Evolutionary conservation across 1,140 invertebrate species (phyloP).

Genomic region (Ditylenchus dipsaci): DNA sequence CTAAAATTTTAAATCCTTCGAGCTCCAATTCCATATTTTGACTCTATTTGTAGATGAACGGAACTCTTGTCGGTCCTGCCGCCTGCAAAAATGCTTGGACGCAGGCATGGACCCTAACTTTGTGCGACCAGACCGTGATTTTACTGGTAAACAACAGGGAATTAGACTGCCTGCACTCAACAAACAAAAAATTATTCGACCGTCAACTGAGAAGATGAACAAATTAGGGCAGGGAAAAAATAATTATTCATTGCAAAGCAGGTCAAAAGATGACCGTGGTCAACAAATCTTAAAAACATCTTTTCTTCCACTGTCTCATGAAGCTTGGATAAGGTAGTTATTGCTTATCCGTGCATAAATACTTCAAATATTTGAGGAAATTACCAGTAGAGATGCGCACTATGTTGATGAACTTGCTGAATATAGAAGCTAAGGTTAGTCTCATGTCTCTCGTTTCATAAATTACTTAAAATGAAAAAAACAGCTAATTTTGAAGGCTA

Average conservation of each 20-base stretch:
- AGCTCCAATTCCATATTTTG: background rate
- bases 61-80: slow-evolving; percentile 45
- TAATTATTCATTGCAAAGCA: no score
- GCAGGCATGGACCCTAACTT: slow-evolving; percentile 54
- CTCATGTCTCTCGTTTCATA: background rate
- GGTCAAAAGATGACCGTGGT: no score
- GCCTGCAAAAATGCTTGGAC: slow-evolving; percentile 51
- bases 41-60: slow-evolving; percentile 32
- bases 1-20: background rate
- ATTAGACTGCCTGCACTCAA: background rate
- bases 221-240: background rate
- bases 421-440: slow-evolving; percentile 54
- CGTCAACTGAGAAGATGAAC: background rate
- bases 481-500: background rate
- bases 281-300: no score
- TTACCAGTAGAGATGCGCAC: slow-evolving; percentile 56
- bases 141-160: slow-evolving; percentile 38
- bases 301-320: background rate
- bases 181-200: slow-evolving; percentile 19
- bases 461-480: background rate
- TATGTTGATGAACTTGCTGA: slow-evolving; percentile 52
- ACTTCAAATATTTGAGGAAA: background rate
- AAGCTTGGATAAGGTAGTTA: background rate
- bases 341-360: no score
- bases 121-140: slow-evolving; percentile 51